A percentile compares a stretch with the other conserved stretches of the same genome.
These are phyloP conservation scores for Parapristionchus giblindavisi DNA, from an alignment of 2,888 invertebrate genomes.

Conservation along the genomic window DNA sequence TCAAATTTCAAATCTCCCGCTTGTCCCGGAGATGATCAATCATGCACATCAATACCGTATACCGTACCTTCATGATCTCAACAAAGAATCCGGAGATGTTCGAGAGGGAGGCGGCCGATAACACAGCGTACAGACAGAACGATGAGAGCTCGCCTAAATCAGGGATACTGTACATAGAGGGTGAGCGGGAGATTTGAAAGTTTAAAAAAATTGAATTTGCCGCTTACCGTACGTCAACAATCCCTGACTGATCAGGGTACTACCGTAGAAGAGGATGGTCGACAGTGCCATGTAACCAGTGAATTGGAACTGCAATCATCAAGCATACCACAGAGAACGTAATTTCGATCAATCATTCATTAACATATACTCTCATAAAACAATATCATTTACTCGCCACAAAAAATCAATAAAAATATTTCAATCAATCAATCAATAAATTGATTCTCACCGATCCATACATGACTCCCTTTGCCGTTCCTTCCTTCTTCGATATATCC, in stretches of 20 bases:
- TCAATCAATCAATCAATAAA: not conserved
- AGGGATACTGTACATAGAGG: too few species aligned
- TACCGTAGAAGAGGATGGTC: constrained; percentile 67
- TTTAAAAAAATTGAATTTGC: constrained; percentile 1
- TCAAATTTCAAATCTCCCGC: too few species aligned
- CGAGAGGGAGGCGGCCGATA: constrained; percentile 63
- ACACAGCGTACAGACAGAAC: constrained; percentile 85
- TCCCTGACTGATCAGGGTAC: constrained; percentile 63
- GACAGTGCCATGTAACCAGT: constrained; percentile 66
- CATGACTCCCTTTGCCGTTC: constrained; percentile 85
- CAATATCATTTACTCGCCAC: too few species aligned
- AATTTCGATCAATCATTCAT: not conserved
- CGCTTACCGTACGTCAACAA: constrained; percentile 62
- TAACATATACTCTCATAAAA: not conserved
- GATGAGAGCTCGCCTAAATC: constrained; percentile 88
- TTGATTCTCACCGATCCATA: constrained; percentile 80
- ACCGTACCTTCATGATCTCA: constrained; percentile 81
- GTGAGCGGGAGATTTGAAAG: not conserved
- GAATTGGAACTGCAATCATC: constrained; percentile 63
- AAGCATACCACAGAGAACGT: not conserved
- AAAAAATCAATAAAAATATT: too few species aligned
- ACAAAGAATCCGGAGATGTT: constrained; percentile 87
- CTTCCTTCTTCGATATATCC: constrained; percentile 84
- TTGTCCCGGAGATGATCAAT: too few species aligned
- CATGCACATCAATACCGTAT: not conserved